phyloP scores from a whole-genome alignment of 2,888 invertebrate genomes.

The Agonopterix subpropinquella region DNA sequence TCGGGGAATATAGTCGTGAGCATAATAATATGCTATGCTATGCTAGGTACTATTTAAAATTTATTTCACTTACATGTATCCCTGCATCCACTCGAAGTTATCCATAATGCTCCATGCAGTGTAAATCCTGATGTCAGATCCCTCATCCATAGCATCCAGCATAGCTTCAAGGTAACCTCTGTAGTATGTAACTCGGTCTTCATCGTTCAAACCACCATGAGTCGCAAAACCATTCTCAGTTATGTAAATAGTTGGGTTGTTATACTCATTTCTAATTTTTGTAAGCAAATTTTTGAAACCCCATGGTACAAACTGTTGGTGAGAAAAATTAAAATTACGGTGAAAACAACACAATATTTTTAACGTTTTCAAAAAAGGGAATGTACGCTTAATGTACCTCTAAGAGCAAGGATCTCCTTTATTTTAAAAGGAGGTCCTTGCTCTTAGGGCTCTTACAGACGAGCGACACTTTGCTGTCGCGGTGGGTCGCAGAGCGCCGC shows the following conservation, averaged over 20 bases:
- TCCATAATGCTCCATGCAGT: slow-evolving; percentile 77
- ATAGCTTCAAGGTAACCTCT: slow-evolving; percentile 44
- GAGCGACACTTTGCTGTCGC: too few species aligned
- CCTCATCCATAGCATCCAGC: slow-evolving; percentile 48
- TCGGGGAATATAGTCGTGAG: too few species aligned
- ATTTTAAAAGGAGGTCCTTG: too few species aligned
- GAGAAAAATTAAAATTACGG: too few species aligned
- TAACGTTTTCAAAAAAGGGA: too few species aligned
- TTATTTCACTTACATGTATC: slow-evolving; percentile 62
- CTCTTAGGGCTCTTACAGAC: too few species aligned
- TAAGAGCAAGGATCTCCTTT: too few species aligned
- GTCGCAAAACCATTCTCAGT: slow-evolving; percentile 70
- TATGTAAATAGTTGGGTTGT: slow-evolving; percentile 67
- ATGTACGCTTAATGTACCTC: too few species aligned
- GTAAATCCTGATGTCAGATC: slow-evolving; percentile 59
- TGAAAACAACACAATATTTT: too few species aligned
- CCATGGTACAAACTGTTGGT: slow-evolving; percentile 46
- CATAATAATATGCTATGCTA: too few species aligned
- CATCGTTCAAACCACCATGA: slow-evolving; percentile 37
- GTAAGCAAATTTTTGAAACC: slow-evolving; percentile 70
- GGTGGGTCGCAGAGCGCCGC: too few species aligned
- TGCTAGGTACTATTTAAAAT: too few species aligned
- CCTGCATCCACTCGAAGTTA: slow-evolving; percentile 75
- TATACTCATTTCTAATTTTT: slow-evolving; percentile 56
- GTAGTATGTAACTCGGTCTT: slow-evolving; percentile 44